Percentiles rank a stretch among this genome's conserved stretches.
Conservation (phyloP, 2,888 invertebrate genomes). For the Acanthopleura granulata region DNA sequence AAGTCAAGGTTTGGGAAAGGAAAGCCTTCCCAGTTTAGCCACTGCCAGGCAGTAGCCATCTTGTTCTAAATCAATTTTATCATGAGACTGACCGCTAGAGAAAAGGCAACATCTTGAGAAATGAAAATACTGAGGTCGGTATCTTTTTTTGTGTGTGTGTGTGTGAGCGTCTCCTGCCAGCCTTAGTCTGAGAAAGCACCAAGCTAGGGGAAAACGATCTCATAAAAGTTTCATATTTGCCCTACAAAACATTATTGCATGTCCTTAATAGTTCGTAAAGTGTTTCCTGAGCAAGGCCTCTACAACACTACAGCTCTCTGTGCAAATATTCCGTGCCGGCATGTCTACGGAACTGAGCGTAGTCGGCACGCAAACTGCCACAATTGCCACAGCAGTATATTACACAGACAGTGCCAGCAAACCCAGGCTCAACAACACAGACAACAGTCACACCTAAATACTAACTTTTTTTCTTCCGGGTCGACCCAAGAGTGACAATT, state of each 20-base stretch:
- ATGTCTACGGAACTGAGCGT: slow-evolving; percentile 1
- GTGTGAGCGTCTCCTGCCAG: too few species aligned
- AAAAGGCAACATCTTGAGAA: not conserved
- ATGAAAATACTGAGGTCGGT: not conserved
- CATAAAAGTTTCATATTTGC: slow-evolving; percentile 20
- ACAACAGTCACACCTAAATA: too few species aligned
- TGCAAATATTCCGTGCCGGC: slow-evolving; percentile 1
- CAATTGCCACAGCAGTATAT: slow-evolving; percentile 8
- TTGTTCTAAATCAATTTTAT: slow-evolving; percentile 17
- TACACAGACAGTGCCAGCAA: slow-evolving; percentile 2
- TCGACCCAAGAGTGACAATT: too few species aligned
- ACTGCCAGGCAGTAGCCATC: not conserved
- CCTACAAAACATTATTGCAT: slow-evolving; percentile 19
- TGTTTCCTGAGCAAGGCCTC: not conserved
- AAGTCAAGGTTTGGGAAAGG: not conserved
- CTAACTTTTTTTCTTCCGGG: too few species aligned
- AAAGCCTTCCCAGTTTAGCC: not conserved
- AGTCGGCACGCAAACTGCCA: slow-evolving; percentile 11
- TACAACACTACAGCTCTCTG: not conserved
- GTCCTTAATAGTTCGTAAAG: slow-evolving; percentile 15
- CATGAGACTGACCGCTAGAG: not conserved
- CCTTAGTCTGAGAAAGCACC: not conserved
- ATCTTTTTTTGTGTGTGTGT: too few species aligned
- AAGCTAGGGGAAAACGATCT: slow-evolving; percentile 7
- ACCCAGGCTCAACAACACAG: too few species aligned